Percentiles rank a stretch among this genome's conserved stretches.
Evolutionary conservation across 1,140 invertebrate genomes (phyloP).

Genomic region (Drosophila elegans): DNA sequence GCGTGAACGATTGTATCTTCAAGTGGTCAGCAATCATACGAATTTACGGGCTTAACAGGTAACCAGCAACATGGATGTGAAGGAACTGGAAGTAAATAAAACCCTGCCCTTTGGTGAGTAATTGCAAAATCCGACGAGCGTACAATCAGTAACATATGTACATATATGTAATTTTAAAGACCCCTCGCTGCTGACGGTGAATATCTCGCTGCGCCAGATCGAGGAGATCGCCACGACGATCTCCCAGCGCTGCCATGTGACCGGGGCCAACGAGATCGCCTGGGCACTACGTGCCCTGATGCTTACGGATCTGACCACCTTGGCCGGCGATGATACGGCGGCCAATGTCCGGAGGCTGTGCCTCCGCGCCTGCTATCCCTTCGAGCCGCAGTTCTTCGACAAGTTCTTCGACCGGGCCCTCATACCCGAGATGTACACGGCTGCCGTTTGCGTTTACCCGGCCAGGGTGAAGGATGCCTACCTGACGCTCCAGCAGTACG

Average conservation of each 20-base stretch:
- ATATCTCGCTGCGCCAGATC: slow-evolving; percentile 67
- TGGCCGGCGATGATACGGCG: slow-evolving; percentile 94
- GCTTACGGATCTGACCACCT: slow-evolving; percentile 96
- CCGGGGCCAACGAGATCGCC: slow-evolving; percentile 85
- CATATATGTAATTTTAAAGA: slow-evolving; percentile 40
- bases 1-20: slow-evolving; percentile 15
- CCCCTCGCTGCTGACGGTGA: slow-evolving; percentile 38
- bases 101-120: slow-evolving; percentile 67
- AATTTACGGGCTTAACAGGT: background rate
- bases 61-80: slow-evolving; percentile 40
- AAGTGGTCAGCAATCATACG: background rate
- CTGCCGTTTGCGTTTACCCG: slow-evolving; percentile 98
- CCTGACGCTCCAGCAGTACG: slow-evolving; percentile 87
- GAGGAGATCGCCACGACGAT: slow-evolving; percentile 64
- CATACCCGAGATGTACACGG: slow-evolving; percentile 86
- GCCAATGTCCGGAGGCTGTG: slow-evolving; percentile 93
- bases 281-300: slow-evolving; percentile 93
- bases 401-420: slow-evolving; percentile 66
- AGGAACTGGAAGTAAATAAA: slow-evolving; percentile 61
- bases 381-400: slow-evolving; percentile 57
- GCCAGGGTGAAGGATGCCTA: slow-evolving; percentile 91
- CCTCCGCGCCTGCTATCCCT: slow-evolving; percentile 72
- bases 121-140: background rate
- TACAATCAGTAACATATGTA: too few relatives aligned
- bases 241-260: slow-evolving; percentile 63